Evolutionary conservation across 2,113 vertebrate genomes (phyloP), one percentile per base, ranked within the genome.

Genomic region (Ardeotis arabs): DNA sequence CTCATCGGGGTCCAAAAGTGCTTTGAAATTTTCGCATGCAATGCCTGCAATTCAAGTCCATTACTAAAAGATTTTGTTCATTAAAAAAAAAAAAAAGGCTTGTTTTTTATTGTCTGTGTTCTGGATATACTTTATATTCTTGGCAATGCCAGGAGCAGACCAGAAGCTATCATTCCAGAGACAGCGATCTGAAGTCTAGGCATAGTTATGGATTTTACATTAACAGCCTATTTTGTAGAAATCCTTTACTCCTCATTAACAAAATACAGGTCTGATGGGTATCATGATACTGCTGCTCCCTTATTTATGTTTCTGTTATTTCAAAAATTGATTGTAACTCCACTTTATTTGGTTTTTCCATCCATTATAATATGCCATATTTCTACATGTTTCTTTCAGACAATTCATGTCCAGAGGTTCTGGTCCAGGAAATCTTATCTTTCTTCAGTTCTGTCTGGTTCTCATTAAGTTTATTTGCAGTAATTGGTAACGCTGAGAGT

Each of bases 181-280:
- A 80, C 45, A 88, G 78, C 87, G 75, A 60, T 93, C 94, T 95
- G 85, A 88, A 80, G 27, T 62, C 63, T 62, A 82, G 90, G 67
- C 69, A 89, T 55, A 86, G 79, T 75, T 97, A 96, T 82, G 23
- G 87, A 97, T 97, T 98, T 97, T 96, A 91, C 90, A 97, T 97
- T 85, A 96, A 80, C 59, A 90, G 44, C 35, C 94, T 67, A 74
- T 96, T 92, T 73, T 95, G 53, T 49, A 97, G 92, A 95, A 95
- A 96, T 91, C 73, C 52, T 93, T 97, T 97, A 95, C 37, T 84
- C 77, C 96, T 97, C 93, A 96, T 97, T 97, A 97, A 59, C 47
- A 90, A 96, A 94, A 95, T 76, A 27, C 12, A 82, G 63, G 19
- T 84, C 77, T 14, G 35, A 88, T 63, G 64, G 45, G 33, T 55